Evolutionary conservation across 2,113 vertebrate genomes (phyloP).

Genomic region (Hiodon alosoides): DNA sequence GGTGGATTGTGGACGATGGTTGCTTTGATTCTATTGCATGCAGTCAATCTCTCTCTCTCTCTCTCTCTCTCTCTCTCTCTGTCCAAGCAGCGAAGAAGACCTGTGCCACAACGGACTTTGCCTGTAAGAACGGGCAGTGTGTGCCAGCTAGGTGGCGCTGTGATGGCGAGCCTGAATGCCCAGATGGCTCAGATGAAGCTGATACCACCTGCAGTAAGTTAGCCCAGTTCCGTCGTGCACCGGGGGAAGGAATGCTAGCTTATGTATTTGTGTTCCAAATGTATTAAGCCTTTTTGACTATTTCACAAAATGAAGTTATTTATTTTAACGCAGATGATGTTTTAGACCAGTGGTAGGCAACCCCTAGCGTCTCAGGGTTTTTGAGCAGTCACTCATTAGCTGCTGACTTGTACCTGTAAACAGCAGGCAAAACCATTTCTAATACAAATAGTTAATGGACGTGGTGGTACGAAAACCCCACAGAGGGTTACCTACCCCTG

Average conservation of each 20-base stretch:
- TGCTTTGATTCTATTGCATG: conserved; percentile 4
- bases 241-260: background rate
- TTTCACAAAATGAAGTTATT: no score
- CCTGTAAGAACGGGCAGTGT: conserved; percentile 89
- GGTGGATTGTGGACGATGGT: conserved; percentile 13
- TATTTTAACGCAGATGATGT: no score
- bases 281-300: no score
- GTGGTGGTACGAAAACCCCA: no score
- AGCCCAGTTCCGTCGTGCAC: background rate
- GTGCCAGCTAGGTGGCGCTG: conserved; percentile 88
- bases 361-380: no score
- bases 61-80: conserved; percentile 10
- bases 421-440: no score
- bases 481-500: no score
- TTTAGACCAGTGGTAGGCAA: no score
- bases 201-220: conserved; percentile 87
- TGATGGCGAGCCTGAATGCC: conserved; percentile 87
- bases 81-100: conserved; percentile 80
- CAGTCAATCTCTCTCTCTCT: conserved; percentile 13
- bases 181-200: conserved; percentile 85
- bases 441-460: no score
- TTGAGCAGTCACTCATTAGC: no score
- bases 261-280: no score
- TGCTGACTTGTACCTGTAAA: no score
- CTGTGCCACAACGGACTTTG: conserved; percentile 83